A percentile compares a stretch with the other conserved stretches of the same genome.
These are phyloP conservation scores for human DNA, from an alignment of 2,113 vertebrate species.

Conservation along the genomic window DNA sequence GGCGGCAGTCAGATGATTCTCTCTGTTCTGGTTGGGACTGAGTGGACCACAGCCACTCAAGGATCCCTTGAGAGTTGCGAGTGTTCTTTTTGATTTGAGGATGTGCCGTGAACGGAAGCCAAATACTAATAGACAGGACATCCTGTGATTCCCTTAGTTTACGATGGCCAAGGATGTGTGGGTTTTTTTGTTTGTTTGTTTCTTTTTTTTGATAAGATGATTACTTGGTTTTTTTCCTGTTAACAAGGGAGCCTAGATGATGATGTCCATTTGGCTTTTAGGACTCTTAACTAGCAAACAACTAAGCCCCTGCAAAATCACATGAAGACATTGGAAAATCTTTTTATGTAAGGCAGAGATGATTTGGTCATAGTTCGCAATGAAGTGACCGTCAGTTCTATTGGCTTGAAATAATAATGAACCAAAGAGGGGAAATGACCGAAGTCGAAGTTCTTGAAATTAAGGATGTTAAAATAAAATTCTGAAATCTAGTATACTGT, in stretches of 20 bases:
- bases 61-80: slow-evolving; percentile 70
- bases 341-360: not conserved
- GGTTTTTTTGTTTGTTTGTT: not conserved
- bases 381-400: not conserved
- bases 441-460: not conserved
- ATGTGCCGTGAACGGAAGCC: slow-evolving; percentile 77
- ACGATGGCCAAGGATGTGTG: slow-evolving; percentile 35
- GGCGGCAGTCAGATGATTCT: not conserved
- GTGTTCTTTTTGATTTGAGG: slow-evolving; percentile 63
- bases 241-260: not conserved
- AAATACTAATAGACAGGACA: slow-evolving; percentile 75
- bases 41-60: slow-evolving; percentile 20
- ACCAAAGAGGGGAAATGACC: not conserved
- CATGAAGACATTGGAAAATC: not conserved
- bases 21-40: slow-evolving; percentile 48
- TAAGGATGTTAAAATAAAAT: not conserved
- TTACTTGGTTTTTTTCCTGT: slow-evolving; percentile 54
- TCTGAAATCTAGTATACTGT: not conserved
- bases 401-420: slow-evolving; percentile 18
- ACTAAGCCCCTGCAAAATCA: not conserved
- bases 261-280: slow-evolving; percentile 10
- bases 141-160: slow-evolving; percentile 77
- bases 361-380: not conserved
- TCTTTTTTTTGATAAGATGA: not conserved
- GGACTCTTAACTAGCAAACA: slow-evolving; percentile 22